Evolutionary conservation across 2,888 invertebrate genomes (phyloP), one percentile per base, ranked within the genome.

Genomic region (Colletes collaris): DNA sequence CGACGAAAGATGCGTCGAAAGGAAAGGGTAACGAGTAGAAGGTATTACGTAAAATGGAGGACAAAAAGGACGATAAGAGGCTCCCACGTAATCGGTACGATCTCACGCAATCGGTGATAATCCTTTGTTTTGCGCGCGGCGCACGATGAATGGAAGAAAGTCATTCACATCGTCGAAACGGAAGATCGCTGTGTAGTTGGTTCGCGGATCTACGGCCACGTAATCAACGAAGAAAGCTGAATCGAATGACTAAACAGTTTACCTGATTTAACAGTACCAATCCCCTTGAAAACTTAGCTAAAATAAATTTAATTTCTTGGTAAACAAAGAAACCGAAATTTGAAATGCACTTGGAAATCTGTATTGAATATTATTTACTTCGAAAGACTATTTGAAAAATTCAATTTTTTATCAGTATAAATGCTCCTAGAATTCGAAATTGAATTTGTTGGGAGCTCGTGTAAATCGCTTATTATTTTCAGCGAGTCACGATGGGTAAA

Each of bases 51-150:
- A 68, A 68, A 58, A 59, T 35, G 2, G 49, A 49, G 27, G 56
- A 56, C 40, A 46, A 68, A 58, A 59, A 37, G 58, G 16, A 19
- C 16, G 46, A 68, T 56, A 68, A 50, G 35, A 27, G 16, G 58
- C 37, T 68, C 56, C 46, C 67, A 58, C 67, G 56, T 67, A 67
- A 67, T 67, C 67, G 67, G 49, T 35, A 49, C 49, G 55, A 19
- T 58, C 67, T 19, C 67, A 68, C 67, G 49, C 67, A 58, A 68
- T 68, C 58, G 67, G 58, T 6, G 46, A 59, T 63, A 63, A 63
- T 68, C 67, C 67, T 49, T 68, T 68, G 67, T 68, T 59, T 16
- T 56, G 10, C 66, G 56, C 56, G 35, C n/a, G 46, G 66, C 56
- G 4, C 3, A 16, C 67, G 35, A 50, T 58, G 67, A 68, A 68